Conservation (phyloP, 2,113 vertebrate genomes). For the Myocastor coypus region DNA sequence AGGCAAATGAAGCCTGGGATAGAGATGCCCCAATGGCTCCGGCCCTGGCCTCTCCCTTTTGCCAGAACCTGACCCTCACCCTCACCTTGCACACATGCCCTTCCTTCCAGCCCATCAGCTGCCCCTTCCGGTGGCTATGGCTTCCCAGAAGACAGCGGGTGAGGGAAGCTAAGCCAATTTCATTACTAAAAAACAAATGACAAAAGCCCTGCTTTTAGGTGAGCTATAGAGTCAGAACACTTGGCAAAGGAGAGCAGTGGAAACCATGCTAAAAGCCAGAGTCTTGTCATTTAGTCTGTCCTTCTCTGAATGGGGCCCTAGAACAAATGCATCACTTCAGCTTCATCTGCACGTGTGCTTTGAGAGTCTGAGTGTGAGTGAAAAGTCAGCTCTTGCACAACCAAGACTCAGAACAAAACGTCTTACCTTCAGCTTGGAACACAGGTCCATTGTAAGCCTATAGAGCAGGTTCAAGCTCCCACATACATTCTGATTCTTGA, state of each 20-base stretch:
- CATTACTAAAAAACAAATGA: neutral
- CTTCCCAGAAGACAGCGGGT: neutral
- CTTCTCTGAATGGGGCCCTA: neutral
- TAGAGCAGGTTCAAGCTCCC: slow-evolving; percentile 88
- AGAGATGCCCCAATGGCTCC: neutral
- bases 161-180: neutral
- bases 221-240: neutral
- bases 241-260: neutral
- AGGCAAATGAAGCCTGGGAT: neutral
- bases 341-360: neutral
- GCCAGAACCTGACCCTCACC: neutral
- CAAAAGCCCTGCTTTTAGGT: neutral
- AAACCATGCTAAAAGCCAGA: neutral
- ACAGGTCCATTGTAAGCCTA: slow-evolving; percentile 88
- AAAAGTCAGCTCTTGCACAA: neutral
- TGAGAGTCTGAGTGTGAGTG: no score
- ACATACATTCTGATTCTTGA: slow-evolving; percentile 86
- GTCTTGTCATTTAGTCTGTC: neutral
- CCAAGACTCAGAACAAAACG: neutral
- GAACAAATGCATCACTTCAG: neutral
- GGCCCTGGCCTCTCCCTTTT: neutral
- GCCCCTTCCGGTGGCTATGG: neutral
- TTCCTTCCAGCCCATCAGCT: neutral
- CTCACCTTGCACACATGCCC: fast-evolving
- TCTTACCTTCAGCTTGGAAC: slow-evolving; percentile 89